Evolutionary conservation across 2,888 invertebrate species (phyloP), one percentile per base, ranked within the genome.

Genomic region (Amiota communis): DNA sequence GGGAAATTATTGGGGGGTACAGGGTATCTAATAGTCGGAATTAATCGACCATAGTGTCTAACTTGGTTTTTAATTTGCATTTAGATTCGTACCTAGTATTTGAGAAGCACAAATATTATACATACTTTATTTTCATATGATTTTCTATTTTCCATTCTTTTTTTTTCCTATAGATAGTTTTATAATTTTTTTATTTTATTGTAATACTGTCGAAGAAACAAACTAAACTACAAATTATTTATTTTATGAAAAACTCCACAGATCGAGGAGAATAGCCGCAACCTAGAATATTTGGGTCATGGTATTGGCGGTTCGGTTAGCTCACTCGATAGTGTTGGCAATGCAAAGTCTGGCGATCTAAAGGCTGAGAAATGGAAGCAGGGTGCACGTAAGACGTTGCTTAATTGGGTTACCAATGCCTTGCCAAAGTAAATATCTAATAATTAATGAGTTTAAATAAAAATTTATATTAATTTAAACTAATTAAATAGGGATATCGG

Each of bases 201-300:
- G n/a, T n/a, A 36, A 56, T 56, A 13, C n/a, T n/a, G n/a, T 56
- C 17, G 1, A 13, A 59, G 17, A 17, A 59, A 6, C 8, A 17
- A 17, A 17, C 59, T 59, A 20, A 63, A 63, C 15, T 36, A n/a
- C n/a, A n/a, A 53, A 15, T 53, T 8, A 15, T 12, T 1, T 8
- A 36, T 70, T n/a, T 57, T 74, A 17, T 36, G 17, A 59, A 49
- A 15, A 36, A 65, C 23, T 76, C 74, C 76, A 72, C 91, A 98
- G 98, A 98, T 98, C 90, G 98, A 98, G 92, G 97, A 98, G 91
- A 97, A 97, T 90, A 96, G 96, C 86, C 93, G 96, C 86, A 95
- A 96, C 80, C 91, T 97, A 86, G 96, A 96, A 89, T 96, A 96
- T 88, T 92, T 96, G 81, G 95, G 94, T 72, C 95, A 95, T 80